Evolutionary conservation across 2,113 vertebrate genomes (phyloP).

Genomic region (Mirounga angustirostris): DNA sequence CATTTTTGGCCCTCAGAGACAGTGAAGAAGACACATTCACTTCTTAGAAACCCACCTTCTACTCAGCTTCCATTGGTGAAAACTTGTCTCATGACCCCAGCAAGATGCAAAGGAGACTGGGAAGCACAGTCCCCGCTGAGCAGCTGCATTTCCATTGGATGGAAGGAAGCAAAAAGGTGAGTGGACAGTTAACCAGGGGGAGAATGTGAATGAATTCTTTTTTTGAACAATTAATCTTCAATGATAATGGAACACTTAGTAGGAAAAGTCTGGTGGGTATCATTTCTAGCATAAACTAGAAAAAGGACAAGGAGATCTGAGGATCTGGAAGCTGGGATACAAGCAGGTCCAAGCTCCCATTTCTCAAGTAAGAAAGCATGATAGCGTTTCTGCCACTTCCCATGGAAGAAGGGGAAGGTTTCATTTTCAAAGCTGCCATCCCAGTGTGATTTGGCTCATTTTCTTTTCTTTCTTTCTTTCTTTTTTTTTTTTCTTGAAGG

Average conservation of each 20-base stretch:
- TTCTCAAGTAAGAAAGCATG: slow-evolving; percentile 1
- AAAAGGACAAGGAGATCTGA: background rate
- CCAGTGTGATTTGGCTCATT: slow-evolving; percentile 19
- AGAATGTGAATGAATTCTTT: background rate
- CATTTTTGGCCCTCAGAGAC: background rate
- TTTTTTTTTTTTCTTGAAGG: background rate
- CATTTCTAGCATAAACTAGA: background rate
- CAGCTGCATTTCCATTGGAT: background rate
- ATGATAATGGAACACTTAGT: background rate
- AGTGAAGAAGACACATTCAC: background rate
- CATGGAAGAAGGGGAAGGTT: background rate
- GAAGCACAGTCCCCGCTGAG: background rate
- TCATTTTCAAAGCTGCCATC: slow-evolving; percentile 20
- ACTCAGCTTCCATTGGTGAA: background rate
- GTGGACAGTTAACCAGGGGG: background rate
- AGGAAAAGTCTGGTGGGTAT: background rate
- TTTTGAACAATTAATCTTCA: background rate
- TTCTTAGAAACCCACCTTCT: background rate
- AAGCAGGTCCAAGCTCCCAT: background rate
- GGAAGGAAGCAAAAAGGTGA: background rate
- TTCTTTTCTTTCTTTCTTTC: background rate
- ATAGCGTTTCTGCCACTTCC: background rate
- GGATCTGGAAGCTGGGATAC: background rate
- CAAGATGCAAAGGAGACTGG: background rate
- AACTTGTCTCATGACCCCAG: background rate